phyloP scores from a whole-genome alignment of 2,113 vertebrate species.

The Emydocephalus ijimae region DNA sequence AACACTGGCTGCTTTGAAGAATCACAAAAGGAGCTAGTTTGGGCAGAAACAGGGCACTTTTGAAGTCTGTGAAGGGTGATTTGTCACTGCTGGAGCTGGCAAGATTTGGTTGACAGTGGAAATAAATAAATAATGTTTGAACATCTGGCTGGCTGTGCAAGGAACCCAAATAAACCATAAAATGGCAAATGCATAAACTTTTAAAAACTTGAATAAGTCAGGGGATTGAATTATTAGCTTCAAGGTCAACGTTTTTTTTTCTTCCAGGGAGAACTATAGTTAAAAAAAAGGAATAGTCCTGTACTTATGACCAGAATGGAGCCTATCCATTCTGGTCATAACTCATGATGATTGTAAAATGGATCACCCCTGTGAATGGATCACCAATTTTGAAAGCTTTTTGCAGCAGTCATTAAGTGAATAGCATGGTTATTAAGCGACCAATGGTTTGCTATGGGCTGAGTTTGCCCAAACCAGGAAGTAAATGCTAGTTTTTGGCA shows the following conservation, averaged over 20 bases:
- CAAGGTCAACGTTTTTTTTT: too few relatives aligned
- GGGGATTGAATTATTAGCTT: not conserved
- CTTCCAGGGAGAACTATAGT: too few relatives aligned
- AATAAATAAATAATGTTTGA: not conserved
- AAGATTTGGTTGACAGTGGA: not conserved
- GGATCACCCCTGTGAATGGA: not conserved
- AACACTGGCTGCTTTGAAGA: not conserved
- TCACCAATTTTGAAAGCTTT: not conserved
- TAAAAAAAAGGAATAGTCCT: too few relatives aligned
- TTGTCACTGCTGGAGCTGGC: not conserved
- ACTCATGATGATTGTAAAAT: not conserved
- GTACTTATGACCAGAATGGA: too few relatives aligned
- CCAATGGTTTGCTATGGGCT: not conserved
- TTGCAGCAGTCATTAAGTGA: not conserved
- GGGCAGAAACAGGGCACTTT: not conserved
- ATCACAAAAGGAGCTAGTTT: not conserved
- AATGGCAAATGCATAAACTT: not conserved
- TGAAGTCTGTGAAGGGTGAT: not conserved
- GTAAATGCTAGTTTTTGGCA: not conserved
- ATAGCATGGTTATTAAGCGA: not conserved
- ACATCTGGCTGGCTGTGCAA: not conserved
- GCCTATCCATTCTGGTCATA: not conserved
- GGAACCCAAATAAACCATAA: not conserved
- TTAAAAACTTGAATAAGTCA: not conserved
- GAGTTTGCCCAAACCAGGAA: not conserved